These are phyloP conservation scores for Crotalus horridus DNA, from an alignment of 2,113 vertebrate genomes.

Conservation along the genomic window DNA sequence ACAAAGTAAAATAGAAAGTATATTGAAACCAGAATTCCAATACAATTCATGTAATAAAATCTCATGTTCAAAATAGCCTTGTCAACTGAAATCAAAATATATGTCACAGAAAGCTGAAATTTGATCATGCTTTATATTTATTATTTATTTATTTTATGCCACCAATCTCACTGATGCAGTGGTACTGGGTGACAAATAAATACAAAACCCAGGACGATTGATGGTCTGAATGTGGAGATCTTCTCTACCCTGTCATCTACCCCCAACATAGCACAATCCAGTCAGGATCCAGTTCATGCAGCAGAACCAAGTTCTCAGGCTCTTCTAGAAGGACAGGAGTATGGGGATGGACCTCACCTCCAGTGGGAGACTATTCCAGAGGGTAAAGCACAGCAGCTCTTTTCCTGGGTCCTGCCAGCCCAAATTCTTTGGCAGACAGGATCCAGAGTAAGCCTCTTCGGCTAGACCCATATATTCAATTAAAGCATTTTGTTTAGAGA, in stretches of 20 bases:
- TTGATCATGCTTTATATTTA: background rate
- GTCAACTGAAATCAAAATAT: background rate
- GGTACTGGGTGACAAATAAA: background rate
- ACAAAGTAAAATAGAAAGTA: background rate
- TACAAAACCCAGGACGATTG: background rate
- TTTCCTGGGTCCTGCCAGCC: background rate
- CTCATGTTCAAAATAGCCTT: background rate
- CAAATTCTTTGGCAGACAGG: background rate
- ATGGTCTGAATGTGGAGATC: background rate
- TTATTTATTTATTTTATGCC: background rate
- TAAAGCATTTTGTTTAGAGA: background rate
- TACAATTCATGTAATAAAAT: background rate
- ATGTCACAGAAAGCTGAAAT: conserved; percentile 2
- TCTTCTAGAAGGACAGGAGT: background rate
- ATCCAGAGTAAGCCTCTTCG: background rate
- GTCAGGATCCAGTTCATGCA: background rate
- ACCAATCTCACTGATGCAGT: background rate
- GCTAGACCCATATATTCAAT: background rate
- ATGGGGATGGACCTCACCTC: background rate
- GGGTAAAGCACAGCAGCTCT: background rate
- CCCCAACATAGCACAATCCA: background rate
- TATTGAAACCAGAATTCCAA: background rate
- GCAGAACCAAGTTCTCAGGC: background rate
- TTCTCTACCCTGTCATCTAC: background rate
- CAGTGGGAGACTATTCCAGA: background rate